phyloP scores from a whole-genome alignment of 2,888 invertebrate species.

The Nymphalis c-album region DNA sequence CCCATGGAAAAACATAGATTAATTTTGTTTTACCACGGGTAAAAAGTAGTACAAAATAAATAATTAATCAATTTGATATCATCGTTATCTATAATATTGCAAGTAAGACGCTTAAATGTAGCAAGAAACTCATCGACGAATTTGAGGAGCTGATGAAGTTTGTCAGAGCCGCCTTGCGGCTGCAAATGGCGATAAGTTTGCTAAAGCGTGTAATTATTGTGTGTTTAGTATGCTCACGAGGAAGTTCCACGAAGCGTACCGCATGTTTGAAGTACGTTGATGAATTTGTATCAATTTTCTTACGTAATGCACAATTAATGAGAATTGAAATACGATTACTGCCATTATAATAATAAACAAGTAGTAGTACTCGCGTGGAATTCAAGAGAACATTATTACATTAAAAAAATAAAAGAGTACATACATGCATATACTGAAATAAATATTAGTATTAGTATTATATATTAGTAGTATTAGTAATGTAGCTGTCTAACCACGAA shows the following conservation, averaged over 20 bases:
- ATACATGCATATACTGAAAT: too few species aligned
- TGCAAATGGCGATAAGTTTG: constrained; percentile 25
- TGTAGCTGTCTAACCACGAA: too few species aligned
- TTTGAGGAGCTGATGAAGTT: constrained; percentile 29
- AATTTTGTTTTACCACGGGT: too few species aligned
- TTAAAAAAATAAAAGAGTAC: too few species aligned
- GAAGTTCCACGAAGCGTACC: background rate
- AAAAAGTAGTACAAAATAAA: too few species aligned
- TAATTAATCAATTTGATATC: background rate
- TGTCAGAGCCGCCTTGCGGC: constrained; percentile 19
- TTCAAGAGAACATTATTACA: too few species aligned
- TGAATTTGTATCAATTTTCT: background rate
- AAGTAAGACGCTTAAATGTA: background rate
- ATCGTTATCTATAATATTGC: background rate
- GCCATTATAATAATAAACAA: too few species aligned
- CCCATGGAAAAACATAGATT: too few species aligned
- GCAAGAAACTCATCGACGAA: constrained; percentile 18
- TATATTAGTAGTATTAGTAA: too few species aligned
- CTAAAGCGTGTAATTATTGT: constrained; percentile 18
- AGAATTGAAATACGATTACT: background rate
- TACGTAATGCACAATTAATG: background rate
- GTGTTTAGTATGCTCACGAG: constrained; percentile 15
- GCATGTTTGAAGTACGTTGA: background rate
- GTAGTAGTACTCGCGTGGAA: too few species aligned
- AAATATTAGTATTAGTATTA: too few species aligned